Conservation (phyloP, 2,888 invertebrate species). For the Phymatocera aterrima region DNA sequence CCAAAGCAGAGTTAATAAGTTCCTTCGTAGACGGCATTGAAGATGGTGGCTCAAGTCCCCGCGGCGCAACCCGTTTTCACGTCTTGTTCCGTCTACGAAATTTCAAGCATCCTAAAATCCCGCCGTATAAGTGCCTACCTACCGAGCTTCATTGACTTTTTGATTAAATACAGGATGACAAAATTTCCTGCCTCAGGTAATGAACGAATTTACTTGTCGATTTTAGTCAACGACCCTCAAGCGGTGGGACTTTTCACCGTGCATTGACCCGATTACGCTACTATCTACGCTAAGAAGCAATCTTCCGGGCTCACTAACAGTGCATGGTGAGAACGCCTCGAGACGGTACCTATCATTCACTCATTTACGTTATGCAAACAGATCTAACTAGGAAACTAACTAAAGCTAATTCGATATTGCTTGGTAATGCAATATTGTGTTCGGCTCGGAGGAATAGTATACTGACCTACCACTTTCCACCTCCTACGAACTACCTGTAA, state of each 20-base stretch:
- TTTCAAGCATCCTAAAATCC: slow-evolving; percentile 22
- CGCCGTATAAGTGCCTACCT: background rate
- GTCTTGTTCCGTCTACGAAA: slow-evolving; percentile 21
- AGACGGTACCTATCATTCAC: slow-evolving; percentile 35
- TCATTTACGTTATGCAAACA: slow-evolving; percentile 42
- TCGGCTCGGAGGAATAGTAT: slow-evolving; percentile 34
- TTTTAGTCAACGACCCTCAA: background rate
- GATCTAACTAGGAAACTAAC: slow-evolving; percentile 45
- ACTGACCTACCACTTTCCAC: background rate
- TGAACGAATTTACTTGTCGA: background rate
- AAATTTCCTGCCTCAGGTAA: background rate
- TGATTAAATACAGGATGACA: slow-evolving; percentile 9
- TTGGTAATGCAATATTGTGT: slow-evolving; percentile 23
- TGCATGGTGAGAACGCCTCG: background rate
- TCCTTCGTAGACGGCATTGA: background rate
- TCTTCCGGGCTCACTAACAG: background rate
- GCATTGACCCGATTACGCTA: background rate
- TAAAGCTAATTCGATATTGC: slow-evolving; percentile 41
- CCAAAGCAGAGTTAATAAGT: slow-evolving; percentile 3
- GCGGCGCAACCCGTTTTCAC: slow-evolving; percentile 7
- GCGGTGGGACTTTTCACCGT: background rate
- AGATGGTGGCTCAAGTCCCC: slow-evolving; percentile 6
- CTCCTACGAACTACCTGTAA: background rate
- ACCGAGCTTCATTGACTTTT: background rate
- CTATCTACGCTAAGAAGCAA: slow-evolving; percentile 5